Evolutionary conservation across 2,888 invertebrate genomes (phyloP).

Genomic region (Tholera decimalis): DNA sequence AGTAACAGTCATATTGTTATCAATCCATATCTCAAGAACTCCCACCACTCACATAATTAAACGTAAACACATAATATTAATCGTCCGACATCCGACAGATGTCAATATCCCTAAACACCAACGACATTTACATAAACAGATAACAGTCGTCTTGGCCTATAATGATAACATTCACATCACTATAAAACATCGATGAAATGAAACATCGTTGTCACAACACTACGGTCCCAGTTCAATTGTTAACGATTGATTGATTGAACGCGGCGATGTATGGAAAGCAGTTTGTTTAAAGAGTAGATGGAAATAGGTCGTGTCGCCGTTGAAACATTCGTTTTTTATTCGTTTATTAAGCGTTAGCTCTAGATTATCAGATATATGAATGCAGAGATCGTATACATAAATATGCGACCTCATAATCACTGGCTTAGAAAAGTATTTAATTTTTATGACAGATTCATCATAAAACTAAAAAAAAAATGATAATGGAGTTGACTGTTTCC

Average conservation of each 20-base stretch:
- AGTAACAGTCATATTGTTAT: neutral
- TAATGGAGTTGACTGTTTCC: conserved; percentile 1
- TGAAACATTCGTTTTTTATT: conserved; percentile 6
- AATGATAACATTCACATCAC: conserved; percentile 48
- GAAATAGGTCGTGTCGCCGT: conserved; percentile 14
- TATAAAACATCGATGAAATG: conserved; percentile 26
- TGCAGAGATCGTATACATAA: neutral
- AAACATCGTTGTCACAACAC: conserved; percentile 34
- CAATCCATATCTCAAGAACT: conserved; percentile 13
- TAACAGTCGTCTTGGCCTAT: conserved; percentile 10
- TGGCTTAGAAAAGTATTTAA: conserved; percentile 5
- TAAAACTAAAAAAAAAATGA: neutral
- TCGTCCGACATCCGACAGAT: conserved; percentile 18
- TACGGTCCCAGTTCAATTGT: conserved; percentile 41
- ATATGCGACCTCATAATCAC: conserved; percentile 5
- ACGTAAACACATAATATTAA: conserved; percentile 36
- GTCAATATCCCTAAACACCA: conserved; percentile 43
- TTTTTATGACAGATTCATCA: neutral
- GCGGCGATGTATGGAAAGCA: conserved; percentile 30
- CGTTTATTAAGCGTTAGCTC: too few relatives aligned
- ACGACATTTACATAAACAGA: conserved; percentile 27
- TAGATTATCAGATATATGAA: neutral
- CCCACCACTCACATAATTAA: conserved; percentile 34
- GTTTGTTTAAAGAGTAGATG: conserved; percentile 28
- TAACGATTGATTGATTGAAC: conserved; percentile 45